phyloP scores from a whole-genome alignment of 1,140 invertebrate species.

The Drosophila sulfurigaster region DNA sequence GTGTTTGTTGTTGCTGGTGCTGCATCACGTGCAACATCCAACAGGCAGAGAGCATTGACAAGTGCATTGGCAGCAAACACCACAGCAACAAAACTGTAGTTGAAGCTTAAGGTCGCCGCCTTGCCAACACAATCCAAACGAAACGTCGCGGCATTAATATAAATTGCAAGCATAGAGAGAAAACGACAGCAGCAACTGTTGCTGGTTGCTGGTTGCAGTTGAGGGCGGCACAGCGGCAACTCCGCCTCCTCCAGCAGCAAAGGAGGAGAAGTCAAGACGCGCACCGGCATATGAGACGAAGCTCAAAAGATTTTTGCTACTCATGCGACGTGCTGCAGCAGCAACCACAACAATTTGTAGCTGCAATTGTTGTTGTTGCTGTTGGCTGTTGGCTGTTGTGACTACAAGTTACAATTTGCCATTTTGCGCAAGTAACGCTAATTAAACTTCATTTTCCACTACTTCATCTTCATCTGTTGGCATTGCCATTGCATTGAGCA shows the following conservation, averaged over 20 bases:
- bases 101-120: slow-evolving; percentile 35
- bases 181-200: slow-evolving; percentile 37
- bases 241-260: slow-evolving; percentile 15
- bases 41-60: slow-evolving; percentile 14
- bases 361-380: slow-evolving; percentile 36
- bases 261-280: not conserved
- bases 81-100: slow-evolving; percentile 4
- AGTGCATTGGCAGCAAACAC: slow-evolving; percentile 35
- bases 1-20: slow-evolving; percentile 6
- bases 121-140: slow-evolving; percentile 42
- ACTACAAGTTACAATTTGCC: slow-evolving; percentile 74
- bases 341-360: slow-evolving; percentile 49
- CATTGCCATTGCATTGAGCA: slow-evolving; percentile 29
- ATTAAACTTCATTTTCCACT: slow-evolving; percentile 81
- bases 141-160: slow-evolving; percentile 51
- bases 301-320: slow-evolving; percentile 53
- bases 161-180: slow-evolving; percentile 52
- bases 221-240: slow-evolving; percentile 42
- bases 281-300: slow-evolving; percentile 40
- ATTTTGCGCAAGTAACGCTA: slow-evolving; percentile 83
- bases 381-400: slow-evolving; percentile 42
- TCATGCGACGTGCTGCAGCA: slow-evolving; percentile 37
- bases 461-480: slow-evolving; percentile 68
- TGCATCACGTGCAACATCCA: slow-evolving; percentile 1
- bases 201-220: slow-evolving; percentile 22